Percentiles rank a stretch among this genome's conserved stretches.
These are phyloP conservation scores for Lynx canadensis DNA, from an alignment of 2,113 vertebrate genomes.

Conservation along the genomic window DNA sequence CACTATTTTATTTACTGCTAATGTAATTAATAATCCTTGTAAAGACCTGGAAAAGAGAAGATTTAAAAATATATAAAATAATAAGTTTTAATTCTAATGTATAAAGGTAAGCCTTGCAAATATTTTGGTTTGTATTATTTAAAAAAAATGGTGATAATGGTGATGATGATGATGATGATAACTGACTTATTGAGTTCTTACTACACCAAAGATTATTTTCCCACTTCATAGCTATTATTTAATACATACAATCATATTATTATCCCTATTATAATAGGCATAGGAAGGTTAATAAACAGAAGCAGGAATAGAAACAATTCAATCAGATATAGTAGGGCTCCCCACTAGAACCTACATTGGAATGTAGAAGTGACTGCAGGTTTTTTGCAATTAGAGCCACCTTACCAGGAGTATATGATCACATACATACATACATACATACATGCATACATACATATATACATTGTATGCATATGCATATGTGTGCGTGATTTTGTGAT, in stretches of 20 bases:
- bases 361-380: not conserved
- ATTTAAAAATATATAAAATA: not conserved
- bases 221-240: not conserved
- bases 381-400: not conserved
- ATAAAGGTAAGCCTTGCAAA: not conserved
- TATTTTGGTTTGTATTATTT: constrained; percentile 6
- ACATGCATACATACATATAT: not conserved
- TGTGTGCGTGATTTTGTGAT: not conserved
- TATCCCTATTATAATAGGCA: not conserved
- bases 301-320: not conserved
- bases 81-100: not conserved
- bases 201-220: not conserved
- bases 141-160: not conserved
- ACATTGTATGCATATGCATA: not conserved
- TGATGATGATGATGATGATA: not conserved
- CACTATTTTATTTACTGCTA: not conserved
- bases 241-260: not conserved
- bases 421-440: not conserved
- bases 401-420: not conserved
- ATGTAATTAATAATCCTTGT: not conserved
- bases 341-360: not conserved
- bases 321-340: not conserved
- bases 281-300: not conserved
- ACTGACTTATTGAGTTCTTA: not conserved
- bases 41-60: not conserved